Evolutionary conservation across 2,888 invertebrate species (phyloP).

Genomic region (Leuctra nigra): DNA sequence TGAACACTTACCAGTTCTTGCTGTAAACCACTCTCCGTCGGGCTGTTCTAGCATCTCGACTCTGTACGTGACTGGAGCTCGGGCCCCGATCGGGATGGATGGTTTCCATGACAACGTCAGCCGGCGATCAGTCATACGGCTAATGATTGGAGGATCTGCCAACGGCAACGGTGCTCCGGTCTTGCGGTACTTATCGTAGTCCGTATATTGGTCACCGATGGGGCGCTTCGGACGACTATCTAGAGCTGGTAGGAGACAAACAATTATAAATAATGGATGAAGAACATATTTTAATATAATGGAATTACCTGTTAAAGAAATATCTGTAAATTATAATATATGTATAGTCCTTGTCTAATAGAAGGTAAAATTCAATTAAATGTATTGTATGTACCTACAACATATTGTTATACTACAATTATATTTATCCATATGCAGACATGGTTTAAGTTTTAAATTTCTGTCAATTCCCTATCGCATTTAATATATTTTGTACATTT

Average conservation of each 20-base stretch:
- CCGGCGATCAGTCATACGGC: constrained; percentile 83
- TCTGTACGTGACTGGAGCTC: constrained; percentile 88
- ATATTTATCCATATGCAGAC: background rate
- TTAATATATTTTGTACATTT: too few species aligned
- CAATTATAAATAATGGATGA: background rate
- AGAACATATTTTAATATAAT: background rate
- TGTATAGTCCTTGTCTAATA: too few species aligned
- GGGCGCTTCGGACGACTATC: constrained; percentile 44
- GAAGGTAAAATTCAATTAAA: too few species aligned
- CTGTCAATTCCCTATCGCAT: too few species aligned
- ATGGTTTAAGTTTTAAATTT: too few species aligned
- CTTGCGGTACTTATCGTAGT: constrained; percentile 75
- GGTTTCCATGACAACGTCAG: constrained; percentile 92
- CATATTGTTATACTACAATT: too few species aligned
- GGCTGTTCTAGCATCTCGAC: constrained; percentile 92
- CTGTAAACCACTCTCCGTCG: constrained; percentile 88
- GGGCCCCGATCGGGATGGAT: constrained; percentile 78
- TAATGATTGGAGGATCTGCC: constrained; percentile 85
- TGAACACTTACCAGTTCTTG: constrained; percentile 54
- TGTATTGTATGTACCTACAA: too few species aligned
- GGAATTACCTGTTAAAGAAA: too few species aligned
- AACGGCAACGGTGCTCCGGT: constrained; percentile 82
- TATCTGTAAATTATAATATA: too few species aligned
- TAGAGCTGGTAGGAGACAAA: too few species aligned
- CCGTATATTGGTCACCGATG: constrained; percentile 66